Evolutionary conservation across 2,797 vertebrate species (phyloP).

Genomic region (Peromyscus melanophrys): DNA sequence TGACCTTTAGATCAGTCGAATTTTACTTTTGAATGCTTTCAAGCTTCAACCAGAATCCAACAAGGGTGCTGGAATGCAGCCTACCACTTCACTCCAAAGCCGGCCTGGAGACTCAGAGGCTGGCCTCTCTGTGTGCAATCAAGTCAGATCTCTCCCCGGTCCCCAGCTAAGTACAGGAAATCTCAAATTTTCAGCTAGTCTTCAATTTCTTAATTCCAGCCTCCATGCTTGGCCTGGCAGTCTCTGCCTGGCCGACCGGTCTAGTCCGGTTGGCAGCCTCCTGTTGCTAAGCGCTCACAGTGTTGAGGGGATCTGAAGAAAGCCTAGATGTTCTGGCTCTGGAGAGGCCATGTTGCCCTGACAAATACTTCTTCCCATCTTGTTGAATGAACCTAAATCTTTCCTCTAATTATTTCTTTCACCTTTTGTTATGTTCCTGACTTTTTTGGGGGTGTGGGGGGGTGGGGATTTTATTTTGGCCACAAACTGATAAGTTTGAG

Average conservation of each 20-base stretch:
- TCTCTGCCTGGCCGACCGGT: conserved; percentile 15
- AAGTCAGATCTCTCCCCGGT: conserved; percentile 67
- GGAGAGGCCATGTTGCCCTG: not conserved
- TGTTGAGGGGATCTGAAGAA: conserved; percentile 34
- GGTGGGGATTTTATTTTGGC: not conserved
- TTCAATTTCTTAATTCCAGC: conserved; percentile 78
- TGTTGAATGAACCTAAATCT: conserved; percentile 35
- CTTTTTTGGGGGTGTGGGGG: not conserved
- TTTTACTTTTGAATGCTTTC: conserved; percentile 80
- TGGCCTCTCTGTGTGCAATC: not conserved
- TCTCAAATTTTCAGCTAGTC: conserved; percentile 75
- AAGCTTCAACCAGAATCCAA: conserved; percentile 77
- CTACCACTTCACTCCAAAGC: conserved; percentile 29
- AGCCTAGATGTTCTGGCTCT: conserved; percentile 26
- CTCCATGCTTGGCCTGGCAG: conserved; percentile 63
- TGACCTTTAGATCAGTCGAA: conserved; percentile 80
- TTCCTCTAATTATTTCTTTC: conserved; percentile 72
- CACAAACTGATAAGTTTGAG: not conserved
- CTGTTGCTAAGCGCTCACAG: conserved; percentile 37
- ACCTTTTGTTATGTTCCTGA: conserved; percentile 57
- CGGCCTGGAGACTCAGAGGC: conserved; percentile 71
- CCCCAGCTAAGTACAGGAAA: conserved; percentile 74
- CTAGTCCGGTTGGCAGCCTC: not conserved
- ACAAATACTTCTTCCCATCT: conserved; percentile 49
- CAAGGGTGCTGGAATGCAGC: conserved; percentile 65